Conservation (phyloP, 2,888 invertebrate species). For the Oscheius sp. region DNA sequence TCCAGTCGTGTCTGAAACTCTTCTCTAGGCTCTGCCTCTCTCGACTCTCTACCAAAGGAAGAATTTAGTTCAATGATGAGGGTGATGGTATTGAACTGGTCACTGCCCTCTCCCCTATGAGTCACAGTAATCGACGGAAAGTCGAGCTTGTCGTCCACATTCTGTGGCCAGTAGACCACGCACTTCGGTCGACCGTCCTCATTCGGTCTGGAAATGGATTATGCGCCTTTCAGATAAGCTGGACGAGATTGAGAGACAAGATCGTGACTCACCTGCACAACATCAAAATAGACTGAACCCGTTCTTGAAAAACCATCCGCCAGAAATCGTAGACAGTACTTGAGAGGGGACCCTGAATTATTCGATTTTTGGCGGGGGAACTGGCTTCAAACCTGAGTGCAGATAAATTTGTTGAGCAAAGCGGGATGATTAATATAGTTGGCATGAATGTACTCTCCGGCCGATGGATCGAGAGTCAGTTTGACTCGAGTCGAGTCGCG, state of each 20-base stretch:
- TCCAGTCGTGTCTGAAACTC: constrained; percentile 6
- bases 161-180: constrained; percentile 55
- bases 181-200: constrained; percentile 61
- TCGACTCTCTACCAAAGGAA: constrained; percentile 15
- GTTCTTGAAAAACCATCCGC: constrained; percentile 98
- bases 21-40: no score
- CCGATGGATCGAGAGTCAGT: constrained; percentile 33
- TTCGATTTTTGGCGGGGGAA: not conserved
- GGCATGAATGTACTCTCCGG: constrained; percentile 59
- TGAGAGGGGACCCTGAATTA: constrained; percentile 85
- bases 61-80: constrained; percentile 40
- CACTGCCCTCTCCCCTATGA: constrained; percentile 45
- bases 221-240: not conserved
- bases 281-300: constrained; percentile 54
- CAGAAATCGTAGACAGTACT: constrained; percentile 93
- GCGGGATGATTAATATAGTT: constrained; percentile 49
- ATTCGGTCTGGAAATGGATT: constrained; percentile 43
- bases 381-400: constrained; percentile 50
- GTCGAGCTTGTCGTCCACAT: constrained; percentile 38
- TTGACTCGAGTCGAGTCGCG: constrained; percentile 50
- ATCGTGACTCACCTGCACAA: constrained; percentile 48
- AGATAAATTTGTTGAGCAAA: constrained; percentile 51
- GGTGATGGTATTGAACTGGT: constrained; percentile 45
- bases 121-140: constrained; percentile 42
- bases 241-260: constrained; percentile 21